These are phyloP conservation scores for Drosophila meridionalis DNA, from an alignment of 2,888 invertebrate genomes.

Conservation along the genomic window DNA sequence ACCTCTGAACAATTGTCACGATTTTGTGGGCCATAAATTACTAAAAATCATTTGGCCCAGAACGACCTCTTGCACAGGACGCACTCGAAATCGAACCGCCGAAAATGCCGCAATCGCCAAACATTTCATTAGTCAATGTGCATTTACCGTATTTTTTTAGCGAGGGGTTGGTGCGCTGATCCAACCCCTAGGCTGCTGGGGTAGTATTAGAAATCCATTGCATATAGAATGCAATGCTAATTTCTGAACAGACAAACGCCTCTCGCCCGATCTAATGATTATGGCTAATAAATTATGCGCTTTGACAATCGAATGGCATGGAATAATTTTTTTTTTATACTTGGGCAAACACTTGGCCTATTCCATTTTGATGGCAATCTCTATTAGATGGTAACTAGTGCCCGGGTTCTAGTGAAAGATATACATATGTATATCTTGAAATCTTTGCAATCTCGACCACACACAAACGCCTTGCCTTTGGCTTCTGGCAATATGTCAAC, in stretches of 20 bases:
- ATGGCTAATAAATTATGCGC: conserved; percentile 76
- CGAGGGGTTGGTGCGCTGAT: conserved; percentile 30
- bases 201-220: conserved; percentile 26
- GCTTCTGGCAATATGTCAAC: conserved; percentile 52
- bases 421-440: conserved; percentile 17
- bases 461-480: conserved; percentile 31
- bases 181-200: conserved; percentile 6
- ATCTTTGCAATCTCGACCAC: conserved; percentile 40
- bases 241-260: conserved; percentile 61
- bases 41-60: conserved; percentile 80
- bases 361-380: conserved; percentile 31
- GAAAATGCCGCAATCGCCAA: conserved; percentile 23
- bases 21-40: conserved; percentile 81
- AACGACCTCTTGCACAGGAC: conserved; percentile 76
- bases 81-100: conserved; percentile 28
- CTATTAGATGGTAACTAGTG: conserved; percentile 24
- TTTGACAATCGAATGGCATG: conserved; percentile 68
- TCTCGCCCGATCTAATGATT: conserved; percentile 63
- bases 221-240: conserved; percentile 78
- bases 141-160: conserved; percentile 44
- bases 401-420: conserved; percentile 35
- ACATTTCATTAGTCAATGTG: conserved; percentile 73
- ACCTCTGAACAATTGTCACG: conserved; percentile 25
- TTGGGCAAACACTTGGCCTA: background rate
- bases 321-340: background rate